Evolutionary conservation across 2,113 vertebrate species (phyloP), one percentile per base, ranked within the genome.

Genomic region (Coptodon bakossiorum): DNA sequence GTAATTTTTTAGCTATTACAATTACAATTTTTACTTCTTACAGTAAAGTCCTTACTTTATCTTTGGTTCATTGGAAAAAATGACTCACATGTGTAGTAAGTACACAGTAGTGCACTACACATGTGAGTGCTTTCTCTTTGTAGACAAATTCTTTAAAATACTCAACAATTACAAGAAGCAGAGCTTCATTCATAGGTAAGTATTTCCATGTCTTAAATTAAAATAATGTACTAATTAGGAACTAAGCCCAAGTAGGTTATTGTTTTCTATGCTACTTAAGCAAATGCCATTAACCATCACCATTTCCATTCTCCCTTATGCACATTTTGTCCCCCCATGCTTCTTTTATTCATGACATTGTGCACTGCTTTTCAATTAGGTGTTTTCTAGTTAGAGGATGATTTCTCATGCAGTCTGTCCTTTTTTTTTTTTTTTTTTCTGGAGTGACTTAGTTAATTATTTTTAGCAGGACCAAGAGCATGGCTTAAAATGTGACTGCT

Each of bases 401-500:
- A 31, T 78, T 78, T 50, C 71, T 89, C 43, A 81, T 87, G 59
- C 24, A 43, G n/a, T 54, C 73, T 63, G 59, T 63, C 59, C 59
- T 34, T 61, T 29, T 29, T 16, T 27, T 27, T 86, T 80, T 73
- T 13, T 45, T 68, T 53, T 54, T 40, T 52, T 24, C 4, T 86
- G 29, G 9, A 80, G 27, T 68, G 59, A 54, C 43, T 71, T 40
- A 57, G 93, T 96, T 96, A 95, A 96, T 96, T 89, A 91, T 96
- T 96, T 92, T 93, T 88, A 88, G 73, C 53, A 56, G 85, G 17
- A 84, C 16, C 53, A 52, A 68, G 61, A 90, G 80, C 88, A 54
- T 94, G 91, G 83, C 84, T 83, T 88, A 88, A 94, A 95, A 95
- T 94, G 90, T 93, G 94, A 95, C 86, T 81, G 80, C 54, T 83